These are phyloP conservation scores for Operophtera brumata DNA, from an alignment of 2,888 invertebrate species.

Conservation along the genomic window DNA sequence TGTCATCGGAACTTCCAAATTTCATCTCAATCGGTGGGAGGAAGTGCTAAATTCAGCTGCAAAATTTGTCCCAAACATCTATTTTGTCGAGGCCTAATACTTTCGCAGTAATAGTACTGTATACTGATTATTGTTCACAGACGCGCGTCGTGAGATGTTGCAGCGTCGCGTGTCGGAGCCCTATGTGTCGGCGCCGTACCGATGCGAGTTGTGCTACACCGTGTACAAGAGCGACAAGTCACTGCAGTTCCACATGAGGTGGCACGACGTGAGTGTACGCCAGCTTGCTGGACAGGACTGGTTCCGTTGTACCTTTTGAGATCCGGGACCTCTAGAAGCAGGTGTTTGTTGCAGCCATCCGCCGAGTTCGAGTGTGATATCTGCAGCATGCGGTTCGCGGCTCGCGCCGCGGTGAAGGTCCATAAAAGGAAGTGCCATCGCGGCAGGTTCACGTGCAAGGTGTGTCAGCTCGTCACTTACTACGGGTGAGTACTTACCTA, in stretches of 20 bases:
- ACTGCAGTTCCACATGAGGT: slow-evolving; percentile 28
- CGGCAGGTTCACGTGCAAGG: not conserved
- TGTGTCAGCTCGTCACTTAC: slow-evolving; percentile 4
- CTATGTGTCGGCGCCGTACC: slow-evolving; percentile 17
- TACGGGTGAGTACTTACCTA: not conserved
- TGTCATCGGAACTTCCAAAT: no score
- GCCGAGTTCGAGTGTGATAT: not conserved
- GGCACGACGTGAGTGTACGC: slow-evolving; percentile 30
- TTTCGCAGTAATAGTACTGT: no score
- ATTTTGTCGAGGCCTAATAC: no score
- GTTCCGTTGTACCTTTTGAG: no score
- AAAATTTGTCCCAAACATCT: no score
- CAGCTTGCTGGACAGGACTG: no score
- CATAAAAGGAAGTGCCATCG: not conserved
- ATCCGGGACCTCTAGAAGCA: no score
- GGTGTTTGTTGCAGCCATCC: not conserved
- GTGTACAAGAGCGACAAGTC: slow-evolving; percentile 30
- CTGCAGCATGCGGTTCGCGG: not conserved
- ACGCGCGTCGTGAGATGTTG: slow-evolving; percentile 10
- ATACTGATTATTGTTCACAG: no score
- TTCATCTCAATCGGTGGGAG: no score
- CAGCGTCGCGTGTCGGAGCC: slow-evolving; percentile 17
- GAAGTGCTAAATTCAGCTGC: no score
- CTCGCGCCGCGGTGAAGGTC: not conserved
- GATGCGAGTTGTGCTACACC: slow-evolving; percentile 24